Evolutionary conservation across 2,888 invertebrate species (phyloP).

Genomic region (Phytoseiulus persimilis): DNA sequence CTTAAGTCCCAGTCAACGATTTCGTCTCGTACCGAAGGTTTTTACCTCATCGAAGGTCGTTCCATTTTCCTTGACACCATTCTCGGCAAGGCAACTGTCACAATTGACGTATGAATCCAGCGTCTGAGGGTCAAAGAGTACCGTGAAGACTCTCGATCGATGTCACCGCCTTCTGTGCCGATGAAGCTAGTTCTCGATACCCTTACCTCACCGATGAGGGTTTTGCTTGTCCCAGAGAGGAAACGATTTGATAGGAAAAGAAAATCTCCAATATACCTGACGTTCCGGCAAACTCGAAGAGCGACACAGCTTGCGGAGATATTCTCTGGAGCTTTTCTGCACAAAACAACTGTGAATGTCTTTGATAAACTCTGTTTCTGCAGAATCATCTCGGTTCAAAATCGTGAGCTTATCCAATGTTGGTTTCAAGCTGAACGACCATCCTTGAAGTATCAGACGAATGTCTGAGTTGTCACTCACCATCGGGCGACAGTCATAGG

Average conservation of each 20-base stretch:
- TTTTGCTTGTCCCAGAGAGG: not conserved
- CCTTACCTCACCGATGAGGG: too few species aligned
- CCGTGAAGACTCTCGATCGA: too few species aligned
- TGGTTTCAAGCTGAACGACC: too few species aligned
- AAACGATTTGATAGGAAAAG: not conserved
- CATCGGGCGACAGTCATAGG: slow-evolving; percentile 19
- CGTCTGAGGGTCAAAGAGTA: not conserved
- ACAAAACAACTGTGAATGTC: too few species aligned
- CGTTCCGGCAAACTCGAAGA: slow-evolving; percentile 10
- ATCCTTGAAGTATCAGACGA: too few species aligned
- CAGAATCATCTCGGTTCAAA: too few species aligned
- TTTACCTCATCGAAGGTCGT: slow-evolving; percentile 27
- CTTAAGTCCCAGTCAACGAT: too few species aligned
- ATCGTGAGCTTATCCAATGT: too few species aligned
- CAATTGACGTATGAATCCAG: slow-evolving; percentile 5
- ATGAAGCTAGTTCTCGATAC: too few species aligned
- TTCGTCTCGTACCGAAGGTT: not conserved
- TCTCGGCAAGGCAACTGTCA: not conserved
- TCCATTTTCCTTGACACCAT: slow-evolving; percentile 25
- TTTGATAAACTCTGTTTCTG: too few species aligned
- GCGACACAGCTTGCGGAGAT: slow-evolving; percentile 20
- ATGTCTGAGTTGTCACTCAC: not conserved
- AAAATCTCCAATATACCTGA: not conserved
- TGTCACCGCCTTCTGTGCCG: too few species aligned
- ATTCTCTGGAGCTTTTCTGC: not conserved